These are phyloP conservation scores for Toxostoma redivivum DNA, from an alignment of 2,113 vertebrate species.

Conservation along the genomic window DNA sequence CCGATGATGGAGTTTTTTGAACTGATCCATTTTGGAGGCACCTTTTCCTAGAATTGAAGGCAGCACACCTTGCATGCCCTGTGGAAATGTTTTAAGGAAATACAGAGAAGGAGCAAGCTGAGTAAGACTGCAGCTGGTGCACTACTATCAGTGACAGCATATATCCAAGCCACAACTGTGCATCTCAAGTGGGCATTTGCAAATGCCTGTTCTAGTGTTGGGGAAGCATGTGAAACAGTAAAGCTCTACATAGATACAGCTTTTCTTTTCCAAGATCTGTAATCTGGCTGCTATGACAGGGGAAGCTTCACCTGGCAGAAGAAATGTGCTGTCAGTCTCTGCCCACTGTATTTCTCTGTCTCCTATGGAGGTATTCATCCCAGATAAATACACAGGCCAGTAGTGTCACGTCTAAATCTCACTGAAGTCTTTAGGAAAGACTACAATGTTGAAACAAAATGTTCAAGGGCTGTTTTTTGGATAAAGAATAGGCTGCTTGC, in stretches of 20 bases:
- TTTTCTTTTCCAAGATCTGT: neutral
- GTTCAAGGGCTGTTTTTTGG: neutral
- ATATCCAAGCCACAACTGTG: neutral
- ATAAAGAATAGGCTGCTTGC: neutral
- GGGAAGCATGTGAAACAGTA: neutral
- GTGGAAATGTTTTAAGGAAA: neutral
- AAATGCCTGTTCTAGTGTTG: neutral
- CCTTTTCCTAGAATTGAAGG: neutral
- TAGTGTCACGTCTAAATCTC: neutral
- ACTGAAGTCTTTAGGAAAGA: neutral
- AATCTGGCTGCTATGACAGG: neutral
- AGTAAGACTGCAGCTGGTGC: neutral
- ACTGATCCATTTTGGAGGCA: neutral
- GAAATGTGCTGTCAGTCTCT: neutral
- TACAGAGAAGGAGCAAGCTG: neutral
- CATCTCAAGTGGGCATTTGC: neutral
- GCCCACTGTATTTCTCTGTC: neutral
- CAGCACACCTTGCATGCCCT: neutral
- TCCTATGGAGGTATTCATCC: neutral
- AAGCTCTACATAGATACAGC: neutral
- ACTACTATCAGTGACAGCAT: neutral
- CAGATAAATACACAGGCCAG: fast-evolving
- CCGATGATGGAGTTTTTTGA: neutral
- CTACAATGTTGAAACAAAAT: neutral
- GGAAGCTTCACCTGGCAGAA: neutral